A percentile compares a stretch with the other conserved stretches of the same genome.
Conservation (phyloP, 2,888 invertebrate species). For the Digitonthophagus gazella region DNA sequence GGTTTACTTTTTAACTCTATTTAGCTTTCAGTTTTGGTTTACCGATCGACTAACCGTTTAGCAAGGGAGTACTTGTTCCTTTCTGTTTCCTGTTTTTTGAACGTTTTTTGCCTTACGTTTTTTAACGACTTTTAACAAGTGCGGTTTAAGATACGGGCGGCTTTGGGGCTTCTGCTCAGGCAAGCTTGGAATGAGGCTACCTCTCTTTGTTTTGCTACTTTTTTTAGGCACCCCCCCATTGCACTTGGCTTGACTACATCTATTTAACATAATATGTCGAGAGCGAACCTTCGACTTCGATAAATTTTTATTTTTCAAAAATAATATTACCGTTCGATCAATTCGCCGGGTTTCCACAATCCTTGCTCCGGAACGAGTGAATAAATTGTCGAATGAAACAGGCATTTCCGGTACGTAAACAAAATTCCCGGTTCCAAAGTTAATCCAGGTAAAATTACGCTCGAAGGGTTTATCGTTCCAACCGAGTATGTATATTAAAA, state of each 20-base stretch:
- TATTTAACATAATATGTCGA: not conserved
- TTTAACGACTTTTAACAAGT: not conserved
- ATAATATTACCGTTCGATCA: not conserved
- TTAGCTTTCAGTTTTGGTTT: not conserved
- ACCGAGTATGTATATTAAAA: conserved; percentile 23
- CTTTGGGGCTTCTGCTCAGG: conserved; percentile 46
- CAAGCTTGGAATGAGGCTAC: conserved; percentile 47
- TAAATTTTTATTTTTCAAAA: no score
- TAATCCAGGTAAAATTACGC: not conserved
- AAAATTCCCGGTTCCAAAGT: not conserved
- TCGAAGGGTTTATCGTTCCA: not conserved
- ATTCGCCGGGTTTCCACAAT: not conserved
- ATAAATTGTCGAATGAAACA: not conserved
- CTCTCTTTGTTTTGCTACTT: conserved; percentile 38
- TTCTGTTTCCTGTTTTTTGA: conserved; percentile 11
- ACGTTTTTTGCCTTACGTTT: conserved; percentile 1
- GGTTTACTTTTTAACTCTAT: not conserved
- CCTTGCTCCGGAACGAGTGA: not conserved
- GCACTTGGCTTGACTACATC: conserved; percentile 35
- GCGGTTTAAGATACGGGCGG: conserved; percentile 30
- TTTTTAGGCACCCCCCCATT: conserved; percentile 41
- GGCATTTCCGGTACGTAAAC: not conserved
- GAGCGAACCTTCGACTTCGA: not conserved
- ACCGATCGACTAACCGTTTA: not conserved
- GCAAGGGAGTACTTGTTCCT: not conserved